A percentile compares a stretch with the other conserved stretches of the same genome.
Evolutionary conservation across 1,140 invertebrate genomes (phyloP).

Genomic region (Diachasma alloeum): DNA sequence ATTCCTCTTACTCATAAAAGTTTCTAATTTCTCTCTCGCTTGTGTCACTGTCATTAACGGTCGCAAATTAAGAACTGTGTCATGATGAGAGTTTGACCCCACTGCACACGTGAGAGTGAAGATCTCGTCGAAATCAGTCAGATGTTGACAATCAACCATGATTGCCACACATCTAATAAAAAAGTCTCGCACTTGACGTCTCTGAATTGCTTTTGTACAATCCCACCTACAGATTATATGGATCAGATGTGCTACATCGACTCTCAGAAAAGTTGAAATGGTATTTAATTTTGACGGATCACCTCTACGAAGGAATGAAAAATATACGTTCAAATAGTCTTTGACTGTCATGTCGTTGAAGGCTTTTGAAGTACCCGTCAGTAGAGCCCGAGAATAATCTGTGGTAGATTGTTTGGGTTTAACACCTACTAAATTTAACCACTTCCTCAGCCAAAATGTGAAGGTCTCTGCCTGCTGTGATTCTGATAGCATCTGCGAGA

Average conservation of each 20-base stretch:
- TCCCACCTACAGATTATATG: not conserved
- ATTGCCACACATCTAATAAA: not conserved
- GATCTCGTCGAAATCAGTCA: not conserved
- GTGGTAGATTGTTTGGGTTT: constrained; percentile 11
- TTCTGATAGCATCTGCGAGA: constrained; percentile 27
- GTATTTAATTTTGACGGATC: not conserved
- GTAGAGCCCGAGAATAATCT: constrained; percentile 23
- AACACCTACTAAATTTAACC: constrained; percentile 6
- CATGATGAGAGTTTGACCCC: not conserved
- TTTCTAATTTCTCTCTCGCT: not conserved
- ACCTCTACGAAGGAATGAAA: not conserved
- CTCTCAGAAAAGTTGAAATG: not conserved
- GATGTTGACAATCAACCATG: not conserved
- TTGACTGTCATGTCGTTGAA: constrained; percentile 15
- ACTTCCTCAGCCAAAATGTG: not conserved
- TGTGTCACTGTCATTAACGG: not conserved
- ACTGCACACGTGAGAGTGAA: not conserved
- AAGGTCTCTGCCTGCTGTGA: constrained; percentile 2
- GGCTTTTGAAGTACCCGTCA: not conserved
- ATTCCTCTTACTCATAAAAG: not conserved
- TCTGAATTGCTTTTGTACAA: not conserved
- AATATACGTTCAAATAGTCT: not conserved
- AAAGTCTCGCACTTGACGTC: not conserved
- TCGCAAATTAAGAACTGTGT: not conserved
- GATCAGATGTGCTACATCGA: not conserved